A percentile compares a stretch with the other conserved stretches of the same genome.
Conservation (phyloP, 2,888 invertebrate species). For the Hymenopus coronatus region DNA sequence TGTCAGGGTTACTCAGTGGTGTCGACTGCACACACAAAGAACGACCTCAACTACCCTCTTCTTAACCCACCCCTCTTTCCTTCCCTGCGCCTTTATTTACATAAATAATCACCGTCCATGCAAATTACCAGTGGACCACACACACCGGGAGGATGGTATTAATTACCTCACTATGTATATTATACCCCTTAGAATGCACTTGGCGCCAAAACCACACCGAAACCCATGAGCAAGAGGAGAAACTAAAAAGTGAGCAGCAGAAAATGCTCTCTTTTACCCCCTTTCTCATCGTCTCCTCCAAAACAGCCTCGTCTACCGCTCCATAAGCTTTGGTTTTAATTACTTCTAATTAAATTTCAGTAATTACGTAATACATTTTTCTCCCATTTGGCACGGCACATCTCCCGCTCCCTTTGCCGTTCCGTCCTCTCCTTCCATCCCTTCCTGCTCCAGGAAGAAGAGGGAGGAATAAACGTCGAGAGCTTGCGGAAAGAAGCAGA, state of each 20-base stretch:
- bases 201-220: constrained; percentile 20
- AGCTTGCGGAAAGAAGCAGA: constrained; percentile 8
- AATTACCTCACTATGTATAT: constrained; percentile 48
- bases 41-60: constrained; percentile 25
- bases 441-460: constrained; percentile 1
- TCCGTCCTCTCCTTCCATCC: neutral
- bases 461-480: neutral
- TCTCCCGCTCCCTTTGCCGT: constrained; percentile 21
- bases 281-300: constrained; percentile 5
- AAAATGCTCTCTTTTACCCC: constrained; percentile 14
- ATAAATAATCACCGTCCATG: constrained; percentile 51
- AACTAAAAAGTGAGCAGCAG: constrained; percentile 17
- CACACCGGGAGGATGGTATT: constrained; percentile 44
- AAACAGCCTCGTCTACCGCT: constrained; percentile 14
- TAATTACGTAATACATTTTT: constrained; percentile 46
- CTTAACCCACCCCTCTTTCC: constrained; percentile 26
- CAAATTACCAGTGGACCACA: constrained; percentile 40
- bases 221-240: constrained; percentile 2
- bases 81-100: constrained; percentile 42
- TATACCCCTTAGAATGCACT: constrained; percentile 35
- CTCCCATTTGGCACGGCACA: constrained; percentile 37
- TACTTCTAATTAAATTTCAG: constrained; percentile 49
- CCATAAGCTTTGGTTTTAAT: constrained; percentile 43
- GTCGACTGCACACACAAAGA: constrained; percentile 40
- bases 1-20: neutral